Conservation (phyloP, 2,888 invertebrate species). For the Eristalis pertinax region DNA sequence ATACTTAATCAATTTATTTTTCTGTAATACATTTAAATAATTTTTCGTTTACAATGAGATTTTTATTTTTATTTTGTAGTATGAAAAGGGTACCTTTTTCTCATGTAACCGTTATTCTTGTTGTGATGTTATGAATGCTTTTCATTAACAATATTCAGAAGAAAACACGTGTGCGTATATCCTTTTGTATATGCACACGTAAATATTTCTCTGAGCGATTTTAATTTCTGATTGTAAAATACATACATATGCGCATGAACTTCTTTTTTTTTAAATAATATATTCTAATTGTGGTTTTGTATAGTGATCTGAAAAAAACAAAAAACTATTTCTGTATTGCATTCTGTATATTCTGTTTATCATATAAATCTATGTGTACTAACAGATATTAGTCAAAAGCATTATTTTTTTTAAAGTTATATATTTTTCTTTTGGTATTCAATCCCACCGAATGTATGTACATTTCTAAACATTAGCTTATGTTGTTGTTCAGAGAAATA, state of each 20-base stretch:
- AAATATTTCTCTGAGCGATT: constrained; percentile 60
- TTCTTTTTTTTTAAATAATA: constrained; percentile 17
- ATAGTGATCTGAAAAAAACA: neutral
- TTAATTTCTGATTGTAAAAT: constrained; percentile 44
- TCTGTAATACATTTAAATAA: neutral
- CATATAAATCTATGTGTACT: constrained; percentile 26
- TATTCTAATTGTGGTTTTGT: constrained; percentile 24
- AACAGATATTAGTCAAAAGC: constrained; percentile 34
- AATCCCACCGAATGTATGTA: constrained; percentile 71
- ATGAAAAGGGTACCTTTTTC: constrained; percentile 2
- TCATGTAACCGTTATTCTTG: constrained; percentile 26
- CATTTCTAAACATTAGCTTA: constrained; percentile 40
- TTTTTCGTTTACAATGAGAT: constrained; percentile 46
- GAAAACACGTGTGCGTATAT: constrained; percentile 17
- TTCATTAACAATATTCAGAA: constrained; percentile 35
- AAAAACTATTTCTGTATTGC: constrained; percentile 18
- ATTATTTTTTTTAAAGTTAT: constrained; percentile 18
- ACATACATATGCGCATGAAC: constrained; percentile 45
- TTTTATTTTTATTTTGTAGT: constrained; percentile 30
- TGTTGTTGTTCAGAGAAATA: constrained; percentile 65
- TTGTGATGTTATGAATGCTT: constrained; percentile 70
- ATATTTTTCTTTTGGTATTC: constrained; percentile 49
- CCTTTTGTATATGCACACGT: constrained; percentile 4
- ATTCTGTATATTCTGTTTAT: constrained; percentile 16
- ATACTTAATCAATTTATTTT: constrained; percentile 25